phyloP scores from a whole-genome alignment of 1,140 invertebrate species.

The Trachelipus rathkii region DNA sequence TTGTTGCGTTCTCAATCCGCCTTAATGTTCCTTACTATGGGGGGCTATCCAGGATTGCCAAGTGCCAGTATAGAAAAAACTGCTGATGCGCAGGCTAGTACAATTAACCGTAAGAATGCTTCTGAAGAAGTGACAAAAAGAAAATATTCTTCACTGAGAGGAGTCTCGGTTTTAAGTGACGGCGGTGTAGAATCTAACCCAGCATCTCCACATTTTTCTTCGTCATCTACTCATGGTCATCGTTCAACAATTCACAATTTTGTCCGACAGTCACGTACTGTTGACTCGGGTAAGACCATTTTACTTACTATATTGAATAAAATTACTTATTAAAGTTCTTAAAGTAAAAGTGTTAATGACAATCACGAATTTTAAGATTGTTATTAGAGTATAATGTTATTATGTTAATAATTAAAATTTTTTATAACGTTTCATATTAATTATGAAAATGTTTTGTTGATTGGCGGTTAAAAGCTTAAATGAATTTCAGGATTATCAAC shows the following conservation, averaged over 20 bases:
- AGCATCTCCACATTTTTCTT: background rate
- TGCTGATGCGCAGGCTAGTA: background rate
- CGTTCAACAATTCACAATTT: background rate
- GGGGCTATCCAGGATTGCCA: constrained; percentile 36
- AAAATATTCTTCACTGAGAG: background rate
- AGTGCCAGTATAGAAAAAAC: constrained; percentile 18
- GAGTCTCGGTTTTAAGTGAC: background rate
- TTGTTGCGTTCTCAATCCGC: constrained; percentile 41
- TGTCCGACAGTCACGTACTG: background rate
- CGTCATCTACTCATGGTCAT: background rate
- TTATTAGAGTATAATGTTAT: too few relatives aligned
- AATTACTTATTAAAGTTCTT: background rate
- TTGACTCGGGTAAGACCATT: background rate
- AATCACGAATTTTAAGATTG: too few relatives aligned
- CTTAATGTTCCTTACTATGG: constrained; percentile 44
- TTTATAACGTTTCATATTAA: background rate
- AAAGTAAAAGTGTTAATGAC: background rate
- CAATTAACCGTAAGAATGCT: background rate
- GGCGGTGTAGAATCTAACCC: background rate
- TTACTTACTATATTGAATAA: background rate
- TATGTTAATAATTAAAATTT: background rate
- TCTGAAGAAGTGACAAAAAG: background rate
- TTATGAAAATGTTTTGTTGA: background rate
- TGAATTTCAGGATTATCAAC: background rate
- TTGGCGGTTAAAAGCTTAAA: background rate